Conservation (phyloP, 2,797 vertebrate species). For the Neosalanx taihuensis region DNA sequence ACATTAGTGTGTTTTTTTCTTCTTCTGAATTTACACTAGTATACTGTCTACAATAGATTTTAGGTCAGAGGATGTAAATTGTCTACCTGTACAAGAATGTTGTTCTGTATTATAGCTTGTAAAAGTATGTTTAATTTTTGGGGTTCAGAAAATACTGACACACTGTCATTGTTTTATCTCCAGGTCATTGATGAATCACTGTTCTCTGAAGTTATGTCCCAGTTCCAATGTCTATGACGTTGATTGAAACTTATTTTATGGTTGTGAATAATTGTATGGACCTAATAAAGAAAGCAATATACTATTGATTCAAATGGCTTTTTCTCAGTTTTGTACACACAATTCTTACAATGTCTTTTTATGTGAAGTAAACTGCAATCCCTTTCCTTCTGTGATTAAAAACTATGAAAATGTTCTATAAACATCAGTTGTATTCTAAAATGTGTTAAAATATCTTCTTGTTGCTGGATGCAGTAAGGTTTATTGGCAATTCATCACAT, state of each 20-base stretch:
- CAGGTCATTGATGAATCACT: constrained; percentile 49
- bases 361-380: not conserved
- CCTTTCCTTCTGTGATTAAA: not conserved
- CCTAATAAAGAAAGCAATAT: constrained; percentile 70
- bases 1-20: too few species aligned
- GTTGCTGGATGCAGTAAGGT: too few species aligned
- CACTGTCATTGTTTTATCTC: constrained; percentile 26
- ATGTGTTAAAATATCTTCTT: too few species aligned
- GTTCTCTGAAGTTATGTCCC: constrained; percentile 50
- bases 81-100: too few species aligned
- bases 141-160: not conserved
- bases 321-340: not conserved
- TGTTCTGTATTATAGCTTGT: too few species aligned
- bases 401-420: not conserved
- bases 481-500: too few species aligned
- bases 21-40: too few species aligned
- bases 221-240: constrained; percentile 63
- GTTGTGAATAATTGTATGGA: constrained; percentile 69
- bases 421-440: too few species aligned
- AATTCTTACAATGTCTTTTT: not conserved
- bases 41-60: too few species aligned
- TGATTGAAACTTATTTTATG: constrained; percentile 62
- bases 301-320: constrained; percentile 2
- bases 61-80: too few species aligned
- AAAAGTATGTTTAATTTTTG: not conserved